These are phyloP conservation scores for Laspeyria flexula DNA, from an alignment of 2,888 invertebrate species.

Conservation along the genomic window DNA sequence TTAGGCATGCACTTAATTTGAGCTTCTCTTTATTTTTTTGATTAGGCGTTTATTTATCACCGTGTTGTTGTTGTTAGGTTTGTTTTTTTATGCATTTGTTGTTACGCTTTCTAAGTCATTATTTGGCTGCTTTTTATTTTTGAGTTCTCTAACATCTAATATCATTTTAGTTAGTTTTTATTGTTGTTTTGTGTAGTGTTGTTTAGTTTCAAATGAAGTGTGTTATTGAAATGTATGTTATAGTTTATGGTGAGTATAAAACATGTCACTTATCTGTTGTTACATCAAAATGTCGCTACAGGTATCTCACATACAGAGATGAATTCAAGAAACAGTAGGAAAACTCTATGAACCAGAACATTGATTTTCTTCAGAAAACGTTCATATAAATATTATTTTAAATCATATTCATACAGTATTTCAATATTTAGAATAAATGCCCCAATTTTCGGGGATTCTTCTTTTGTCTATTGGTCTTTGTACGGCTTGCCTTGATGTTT, in stretches of 20 bases:
- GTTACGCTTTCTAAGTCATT: constrained; percentile 27
- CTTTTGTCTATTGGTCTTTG: no score
- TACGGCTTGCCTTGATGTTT: no score
- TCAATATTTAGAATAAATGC: no score
- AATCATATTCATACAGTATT: no score
- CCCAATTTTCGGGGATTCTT: no score
- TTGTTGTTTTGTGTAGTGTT: not conserved
- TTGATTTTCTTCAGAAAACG: no score
- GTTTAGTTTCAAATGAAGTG: not conserved
- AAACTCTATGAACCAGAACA: no score
- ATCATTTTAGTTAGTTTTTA: not conserved
- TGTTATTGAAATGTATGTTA: not conserved
- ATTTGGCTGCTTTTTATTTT: constrained; percentile 23
- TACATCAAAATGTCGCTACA: no score
- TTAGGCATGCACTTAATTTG: constrained; percentile 27
- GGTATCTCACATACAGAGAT: no score
- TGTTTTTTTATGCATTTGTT: constrained; percentile 15
- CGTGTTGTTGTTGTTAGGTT: constrained; percentile 1
- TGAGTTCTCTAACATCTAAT: constrained; percentile 6
- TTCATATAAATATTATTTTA: no score
- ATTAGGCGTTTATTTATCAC: not conserved
- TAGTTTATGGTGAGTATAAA: not conserved
- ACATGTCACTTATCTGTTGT: no score
- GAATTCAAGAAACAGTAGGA: no score
- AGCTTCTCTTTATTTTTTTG: not conserved